A percentile compares a stretch with the other conserved stretches of the same genome.
Conservation (phyloP, 2,113 vertebrate species). For the Rhinichthys klamathensis region DNA sequence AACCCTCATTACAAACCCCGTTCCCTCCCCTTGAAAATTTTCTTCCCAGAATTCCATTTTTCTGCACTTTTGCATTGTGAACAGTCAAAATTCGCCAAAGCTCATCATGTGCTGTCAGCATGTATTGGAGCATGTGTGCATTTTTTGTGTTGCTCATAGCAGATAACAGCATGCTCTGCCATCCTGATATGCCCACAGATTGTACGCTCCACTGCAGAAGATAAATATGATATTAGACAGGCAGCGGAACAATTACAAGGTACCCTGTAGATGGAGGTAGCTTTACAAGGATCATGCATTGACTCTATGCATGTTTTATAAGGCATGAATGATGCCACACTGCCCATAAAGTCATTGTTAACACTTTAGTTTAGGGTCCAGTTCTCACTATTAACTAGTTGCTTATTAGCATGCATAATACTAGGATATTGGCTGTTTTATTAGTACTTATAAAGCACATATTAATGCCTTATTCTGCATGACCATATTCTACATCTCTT, state of each 20-base stretch:
- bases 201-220: not conserved
- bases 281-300: not conserved
- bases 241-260: not conserved
- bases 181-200: not conserved
- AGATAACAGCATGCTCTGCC: not conserved
- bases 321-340: not conserved
- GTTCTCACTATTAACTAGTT: too few species aligned
- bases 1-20: not conserved
- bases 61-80: not conserved
- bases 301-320: not conserved
- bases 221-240: constrained; percentile 8
- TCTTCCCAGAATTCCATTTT: constrained; percentile 4
- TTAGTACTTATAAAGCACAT: too few species aligned
- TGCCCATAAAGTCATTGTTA: not conserved
- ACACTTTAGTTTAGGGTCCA: too few species aligned
- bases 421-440: too few species aligned
- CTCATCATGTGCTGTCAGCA: not conserved
- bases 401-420: too few species aligned
- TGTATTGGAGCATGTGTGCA: not conserved
- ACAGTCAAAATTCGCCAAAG: not conserved
- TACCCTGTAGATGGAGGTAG: not conserved
- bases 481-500: too few species aligned
- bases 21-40: constrained; percentile 32
- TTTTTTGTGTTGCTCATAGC: not conserved
- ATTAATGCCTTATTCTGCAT: too few species aligned